Evolutionary conservation across 2,113 vertebrate species (phyloP).

Genomic region (Scortum barcoo): DNA sequence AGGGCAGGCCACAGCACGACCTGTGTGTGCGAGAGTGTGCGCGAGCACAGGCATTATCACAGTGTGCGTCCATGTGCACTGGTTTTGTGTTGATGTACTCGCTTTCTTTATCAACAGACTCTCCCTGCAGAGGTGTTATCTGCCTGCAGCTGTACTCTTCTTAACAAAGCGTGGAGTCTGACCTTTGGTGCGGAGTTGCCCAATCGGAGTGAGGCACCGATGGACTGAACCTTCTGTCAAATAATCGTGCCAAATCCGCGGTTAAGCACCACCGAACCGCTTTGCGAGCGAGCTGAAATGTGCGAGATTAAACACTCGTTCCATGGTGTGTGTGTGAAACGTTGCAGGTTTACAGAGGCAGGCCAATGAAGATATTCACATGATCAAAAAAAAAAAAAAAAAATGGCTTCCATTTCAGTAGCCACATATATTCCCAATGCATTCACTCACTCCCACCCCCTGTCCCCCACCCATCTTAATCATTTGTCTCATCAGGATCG

Average conservation of each 20-base stretch:
- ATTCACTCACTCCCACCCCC: conserved; percentile 1
- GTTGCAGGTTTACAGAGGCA: background rate
- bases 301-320: conserved; percentile 14
- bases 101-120: conserved; percentile 42
- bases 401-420: conserved; percentile 42
- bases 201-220: conserved; percentile 22
- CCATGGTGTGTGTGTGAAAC: conserved; percentile 22
- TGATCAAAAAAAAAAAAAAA: too few relatives aligned
- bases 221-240: conserved; percentile 56
- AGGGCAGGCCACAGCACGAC: conserved; percentile 6
- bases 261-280: conserved; percentile 23
- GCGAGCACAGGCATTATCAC: background rate
- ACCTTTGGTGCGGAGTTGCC: conserved; percentile 44
- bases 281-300: conserved; percentile 25
- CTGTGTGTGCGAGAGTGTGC: background rate
- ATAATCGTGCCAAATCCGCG: conserved; percentile 60
- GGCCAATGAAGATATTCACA: conserved; percentile 25
- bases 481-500: conserved; percentile 54
- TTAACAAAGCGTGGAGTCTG: conserved; percentile 62
- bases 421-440: background rate
- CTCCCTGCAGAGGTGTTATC: conserved; percentile 57
- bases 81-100: conserved; percentile 29
- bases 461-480: conserved; percentile 23
- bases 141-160: conserved; percentile 47
- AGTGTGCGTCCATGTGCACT: conserved; percentile 11